Percentiles rank a stretch among this genome's conserved stretches.
phyloP scores from a whole-genome alignment of 2,888 invertebrate genomes.

The Hybos culiciformis region DNA sequence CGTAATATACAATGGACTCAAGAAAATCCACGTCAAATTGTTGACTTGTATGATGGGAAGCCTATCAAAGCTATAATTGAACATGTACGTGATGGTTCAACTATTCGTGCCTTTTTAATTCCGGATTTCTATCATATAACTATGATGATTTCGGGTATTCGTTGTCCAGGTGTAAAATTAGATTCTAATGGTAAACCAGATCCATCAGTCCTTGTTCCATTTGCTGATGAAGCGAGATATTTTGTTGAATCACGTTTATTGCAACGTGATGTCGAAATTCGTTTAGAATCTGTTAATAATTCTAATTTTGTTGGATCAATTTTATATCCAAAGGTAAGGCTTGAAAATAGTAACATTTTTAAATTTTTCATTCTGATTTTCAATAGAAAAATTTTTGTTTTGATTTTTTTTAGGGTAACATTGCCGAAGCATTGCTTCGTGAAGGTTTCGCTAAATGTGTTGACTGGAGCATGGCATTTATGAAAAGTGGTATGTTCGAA shows the following conservation, averaged over 20 bases:
- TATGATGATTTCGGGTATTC: constrained; percentile 88
- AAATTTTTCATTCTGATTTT: too few relatives aligned
- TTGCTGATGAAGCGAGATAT: constrained; percentile 83
- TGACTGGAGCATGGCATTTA: constrained; percentile 80
- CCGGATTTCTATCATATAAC: constrained; percentile 87
- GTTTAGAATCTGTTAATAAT: constrained; percentile 85
- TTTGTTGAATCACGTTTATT: constrained; percentile 85
- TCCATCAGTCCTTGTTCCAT: constrained; percentile 49
- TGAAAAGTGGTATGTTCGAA: constrained; percentile 47
- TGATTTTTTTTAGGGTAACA: too few relatives aligned
- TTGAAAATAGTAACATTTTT: too few relatives aligned
- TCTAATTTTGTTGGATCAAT: constrained; percentile 89
- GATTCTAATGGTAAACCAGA: constrained; percentile 58
- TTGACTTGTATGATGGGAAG: constrained; percentile 74
- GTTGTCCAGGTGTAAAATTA: constrained; percentile 69
- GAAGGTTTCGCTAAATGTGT: constrained; percentile 92
- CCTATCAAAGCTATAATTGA: constrained; percentile 90
- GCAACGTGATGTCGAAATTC: constrained; percentile 79
- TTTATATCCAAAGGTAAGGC: constrained; percentile 75
- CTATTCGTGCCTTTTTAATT: constrained; percentile 71
- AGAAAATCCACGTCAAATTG: constrained; percentile 69
- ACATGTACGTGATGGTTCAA: constrained; percentile 94
- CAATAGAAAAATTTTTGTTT: too few relatives aligned
- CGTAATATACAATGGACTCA: constrained; percentile 80
- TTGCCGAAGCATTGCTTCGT: constrained; percentile 78